A percentile compares a stretch with the other conserved stretches of the same genome.
Evolutionary conservation across 2,113 vertebrate species (phyloP).

Genomic region (Thamnaconus septentrionalis): DNA sequence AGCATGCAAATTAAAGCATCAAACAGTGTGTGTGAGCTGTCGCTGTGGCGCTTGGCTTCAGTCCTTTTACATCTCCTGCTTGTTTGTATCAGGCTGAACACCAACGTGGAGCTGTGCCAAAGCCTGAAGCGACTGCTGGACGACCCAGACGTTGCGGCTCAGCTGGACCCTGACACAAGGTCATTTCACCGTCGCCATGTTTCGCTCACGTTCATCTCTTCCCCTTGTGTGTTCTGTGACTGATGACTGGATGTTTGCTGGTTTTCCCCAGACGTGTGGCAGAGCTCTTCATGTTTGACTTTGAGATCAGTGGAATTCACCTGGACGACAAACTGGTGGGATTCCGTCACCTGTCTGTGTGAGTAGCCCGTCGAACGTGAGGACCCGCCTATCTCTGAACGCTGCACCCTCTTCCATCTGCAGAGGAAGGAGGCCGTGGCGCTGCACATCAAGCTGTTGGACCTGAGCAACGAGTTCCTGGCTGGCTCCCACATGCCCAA

Average conservation of each 20-base stretch:
- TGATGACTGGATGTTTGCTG: slow-evolving; percentile 1
- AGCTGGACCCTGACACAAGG: slow-evolving; percentile 92
- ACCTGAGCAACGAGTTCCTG: slow-evolving; percentile 88
- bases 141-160: slow-evolving; percentile 76
- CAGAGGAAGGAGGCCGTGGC: slow-evolving; percentile 89
- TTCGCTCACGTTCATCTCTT: too few relatives aligned
- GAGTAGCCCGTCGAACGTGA: too few relatives aligned
- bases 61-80: not conserved
- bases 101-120: slow-evolving; percentile 89
- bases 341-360: not conserved
- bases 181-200: slow-evolving; percentile 44
- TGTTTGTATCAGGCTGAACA: slow-evolving; percentile 84
- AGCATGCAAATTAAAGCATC: not conserved
- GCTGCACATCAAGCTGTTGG: slow-evolving; percentile 88
- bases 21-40: too few relatives aligned
- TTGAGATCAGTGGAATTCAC: slow-evolving; percentile 99
- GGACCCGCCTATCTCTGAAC: not conserved
- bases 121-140: slow-evolving; percentile 85
- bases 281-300: slow-evolving; percentile 98
- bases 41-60: too few relatives aligned
- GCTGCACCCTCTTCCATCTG: slow-evolving; percentile 1
- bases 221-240: too few relatives aligned
- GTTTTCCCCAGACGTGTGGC: slow-evolving; percentile 85
- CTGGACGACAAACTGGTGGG: slow-evolving; percentile 91
- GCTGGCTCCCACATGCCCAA: slow-evolving; percentile 85